Base-by-base conservation (phyloP, 1,140 invertebrate species). In the Dreissena polymorpha region DNA sequence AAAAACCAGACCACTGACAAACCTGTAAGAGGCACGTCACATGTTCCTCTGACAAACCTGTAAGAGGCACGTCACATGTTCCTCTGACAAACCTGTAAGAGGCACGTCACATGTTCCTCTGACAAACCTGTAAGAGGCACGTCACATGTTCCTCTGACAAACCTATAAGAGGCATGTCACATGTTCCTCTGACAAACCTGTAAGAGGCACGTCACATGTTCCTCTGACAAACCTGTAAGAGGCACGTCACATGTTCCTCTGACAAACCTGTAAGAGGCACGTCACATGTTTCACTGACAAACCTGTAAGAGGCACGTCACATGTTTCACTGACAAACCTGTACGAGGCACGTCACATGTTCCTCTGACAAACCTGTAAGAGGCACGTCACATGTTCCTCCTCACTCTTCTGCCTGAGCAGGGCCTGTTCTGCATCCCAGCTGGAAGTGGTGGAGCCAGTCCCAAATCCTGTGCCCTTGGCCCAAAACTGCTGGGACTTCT, bases 101-200 rank as follows among this genome's bases (percentile, higher is more conserved):
- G 90, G 86, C 96, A 97, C 0, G 97, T 97, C 8, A 98, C 97
- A 90, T 98, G 97, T 91, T 98, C 97, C 91, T 99, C 97, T n/a
- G n/a, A n/a, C n/a, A n/a, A n/a, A n/a, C n/a, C n/a, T n/a, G n/a
- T n/a, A n/a, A 89, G 25, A 97, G 90, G 86, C 96, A 97, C 0
- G 97, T 97, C 8, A 98, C 97, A 90, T 98, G 97, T 91, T 98
- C 97, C 91, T 99, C 97, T n/a, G n/a, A n/a, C n/a, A n/a, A n/a
- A n/a, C n/a, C n/a, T n/a, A n/a, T n/a, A n/a, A 89, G 25, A 97
- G 90, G 86, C 96, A 97, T 0, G 97, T 97, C 8, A 98, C 97
- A 90, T 98, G 97, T 91, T 98, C 97, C 91, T 99, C 97, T n/a
- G n/a, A n/a, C n/a, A n/a, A n/a, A n/a, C n/a, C n/a, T n/a, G n/a